Conservation (phyloP, 2,888 invertebrate species). For the Elmis aenea region DNA sequence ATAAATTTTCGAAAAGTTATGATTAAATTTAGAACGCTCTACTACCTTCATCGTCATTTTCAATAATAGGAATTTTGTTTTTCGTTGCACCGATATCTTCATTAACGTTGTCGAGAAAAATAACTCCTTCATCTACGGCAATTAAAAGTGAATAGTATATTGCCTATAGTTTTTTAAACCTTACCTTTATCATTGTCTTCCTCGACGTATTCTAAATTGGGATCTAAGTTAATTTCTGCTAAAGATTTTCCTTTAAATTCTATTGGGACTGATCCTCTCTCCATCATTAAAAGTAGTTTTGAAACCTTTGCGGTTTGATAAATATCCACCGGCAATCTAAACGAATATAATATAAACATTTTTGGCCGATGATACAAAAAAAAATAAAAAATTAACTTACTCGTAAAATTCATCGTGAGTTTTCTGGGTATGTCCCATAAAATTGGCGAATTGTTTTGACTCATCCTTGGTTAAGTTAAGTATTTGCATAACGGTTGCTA, state of each 20-base stretch:
- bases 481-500: constrained; percentile 28
- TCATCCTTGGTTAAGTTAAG: constrained; percentile 22
- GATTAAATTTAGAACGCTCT: too few relatives aligned
- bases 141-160: neutral
- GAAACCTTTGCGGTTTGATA: constrained; percentile 28
- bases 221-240: constrained; percentile 14
- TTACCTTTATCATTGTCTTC: constrained; percentile 9
- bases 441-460: constrained; percentile 19
- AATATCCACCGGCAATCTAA: constrained; percentile 25
- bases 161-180: neutral
- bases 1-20: too few relatives aligned
- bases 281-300: constrained; percentile 24
- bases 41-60: too few relatives aligned
- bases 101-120: too few relatives aligned
- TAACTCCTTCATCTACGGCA: neutral
- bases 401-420: constrained; percentile 21
- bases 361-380: neutral
- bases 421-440: constrained; percentile 16
- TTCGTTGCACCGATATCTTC: neutral
- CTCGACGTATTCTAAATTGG: constrained; percentile 13
- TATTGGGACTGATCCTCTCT: constrained; percentile 21
- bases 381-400: constrained; percentile 8
- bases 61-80: too few relatives aligned
- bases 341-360: constrained; percentile 5
- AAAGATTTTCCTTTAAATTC: constrained; percentile 20